Conservation (phyloP, 2,888 invertebrate genomes). For the Sminthurinus aureus region DNA sequence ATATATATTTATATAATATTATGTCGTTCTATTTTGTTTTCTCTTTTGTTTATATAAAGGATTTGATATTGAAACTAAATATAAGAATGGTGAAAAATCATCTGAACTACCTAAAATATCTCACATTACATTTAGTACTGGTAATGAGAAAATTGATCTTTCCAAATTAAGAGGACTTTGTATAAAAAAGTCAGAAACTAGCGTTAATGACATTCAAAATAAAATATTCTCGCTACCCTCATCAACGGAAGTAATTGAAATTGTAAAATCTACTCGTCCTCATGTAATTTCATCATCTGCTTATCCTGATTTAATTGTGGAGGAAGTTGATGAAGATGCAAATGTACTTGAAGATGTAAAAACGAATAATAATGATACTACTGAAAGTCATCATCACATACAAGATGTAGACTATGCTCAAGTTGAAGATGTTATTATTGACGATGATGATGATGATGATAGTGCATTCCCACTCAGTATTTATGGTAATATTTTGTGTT, state of each 20-base stretch:
- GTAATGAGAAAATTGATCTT: conserved; percentile 11
- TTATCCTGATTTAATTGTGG: conserved; percentile 10
- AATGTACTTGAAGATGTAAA: too few species aligned
- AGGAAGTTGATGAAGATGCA: not conserved
- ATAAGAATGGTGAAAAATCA: not conserved
- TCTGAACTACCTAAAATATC: not conserved
- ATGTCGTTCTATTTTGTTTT: not conserved
- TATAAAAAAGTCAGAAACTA: not conserved
- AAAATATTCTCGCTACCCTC: not conserved
- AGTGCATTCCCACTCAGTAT: conserved; percentile 29
- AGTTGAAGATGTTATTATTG: too few species aligned
- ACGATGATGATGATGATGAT: not conserved
- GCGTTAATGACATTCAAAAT: not conserved
- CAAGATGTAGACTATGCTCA: conserved; percentile 6
- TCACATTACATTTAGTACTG: conserved; percentile 23
- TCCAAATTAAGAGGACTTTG: conserved; percentile 1
- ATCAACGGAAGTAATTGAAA: conserved; percentile 5
- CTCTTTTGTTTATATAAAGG: not conserved
- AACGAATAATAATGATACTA: conserved; percentile 18
- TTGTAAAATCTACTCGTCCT: not conserved
- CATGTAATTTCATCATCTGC: not conserved
- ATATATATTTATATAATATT: too few species aligned
- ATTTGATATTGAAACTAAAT: conserved; percentile 11
- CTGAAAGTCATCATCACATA: too few species aligned
- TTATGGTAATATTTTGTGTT: conserved; percentile 5